Conservation (phyloP, 35 echinoderm and acorn worm genomes). For the Heliocidaris erythrogramma region DNA sequence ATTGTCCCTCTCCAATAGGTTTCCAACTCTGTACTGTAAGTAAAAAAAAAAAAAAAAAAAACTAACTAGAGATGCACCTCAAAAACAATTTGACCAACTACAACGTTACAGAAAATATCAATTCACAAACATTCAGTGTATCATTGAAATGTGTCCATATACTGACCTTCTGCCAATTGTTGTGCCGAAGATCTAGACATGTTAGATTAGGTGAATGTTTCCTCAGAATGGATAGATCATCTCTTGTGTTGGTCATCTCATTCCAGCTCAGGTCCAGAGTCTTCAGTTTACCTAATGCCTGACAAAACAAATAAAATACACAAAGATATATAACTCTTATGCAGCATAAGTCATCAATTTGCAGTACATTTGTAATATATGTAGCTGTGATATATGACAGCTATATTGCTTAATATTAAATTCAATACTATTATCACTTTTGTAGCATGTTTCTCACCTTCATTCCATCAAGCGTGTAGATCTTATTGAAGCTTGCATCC, state of each 20-base stretch:
- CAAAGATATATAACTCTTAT: neutral
- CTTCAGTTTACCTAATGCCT: constrained; percentile 91
- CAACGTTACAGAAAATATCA: too few relatives aligned
- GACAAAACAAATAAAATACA: neutral
- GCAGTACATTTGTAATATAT: too few relatives aligned
- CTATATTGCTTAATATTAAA: neutral
- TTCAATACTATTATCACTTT: neutral
- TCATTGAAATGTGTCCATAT: neutral
- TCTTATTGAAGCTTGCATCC: constrained; percentile 98
- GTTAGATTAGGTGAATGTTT: constrained; percentile 80
- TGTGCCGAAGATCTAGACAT: constrained; percentile 82
- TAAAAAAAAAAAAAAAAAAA: too few relatives aligned
- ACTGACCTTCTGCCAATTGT: constrained; percentile 97
- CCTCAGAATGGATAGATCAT: constrained; percentile 92
- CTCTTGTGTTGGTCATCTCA: constrained; percentile 92
- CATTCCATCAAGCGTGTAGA: constrained; percentile 90
- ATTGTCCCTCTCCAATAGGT: too few relatives aligned
- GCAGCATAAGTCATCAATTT: neutral
- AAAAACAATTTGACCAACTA: too few relatives aligned
- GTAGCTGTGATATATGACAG: neutral
- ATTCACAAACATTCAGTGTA: too few relatives aligned
- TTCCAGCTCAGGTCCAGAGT: constrained; percentile 95
- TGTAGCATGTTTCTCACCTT: constrained; percentile 62
- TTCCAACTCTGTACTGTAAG: too few relatives aligned
- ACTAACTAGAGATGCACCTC: too few relatives aligned